Base-by-base conservation (phyloP, 2,113 vertebrate genomes). In the Caranx ignobilis region DNA sequence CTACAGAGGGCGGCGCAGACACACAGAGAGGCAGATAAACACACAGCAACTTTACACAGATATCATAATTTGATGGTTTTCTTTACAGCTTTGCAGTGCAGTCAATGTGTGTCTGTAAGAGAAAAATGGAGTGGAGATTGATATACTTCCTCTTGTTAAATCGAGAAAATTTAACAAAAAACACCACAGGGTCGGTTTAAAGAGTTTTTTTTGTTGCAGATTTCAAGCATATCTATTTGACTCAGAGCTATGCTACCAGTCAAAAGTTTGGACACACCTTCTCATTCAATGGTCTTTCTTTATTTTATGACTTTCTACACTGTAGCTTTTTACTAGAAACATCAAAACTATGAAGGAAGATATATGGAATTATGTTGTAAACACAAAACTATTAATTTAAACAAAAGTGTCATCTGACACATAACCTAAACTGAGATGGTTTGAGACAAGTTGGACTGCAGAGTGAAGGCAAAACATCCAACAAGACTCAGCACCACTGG, bases 51-150 rank as follows among this genome's bases (percentile, higher is more conserved):
- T 48, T 79, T 31, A 35, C 47, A 63, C 8, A 77, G 63, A 86
- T 55, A 75, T 15, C 34, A 34, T 55, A 31, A 54, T 43, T 72
- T 60, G 45, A 80, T 60, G 21, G 16, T 61, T 65, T 75, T 57
- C 18, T 35, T 45, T 21, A 21, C 32, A 2, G 71, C 84, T 79
- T 55, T 57, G 9, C 47, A 34, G 8, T 5, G 32, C 18, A 12
- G 12, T 26, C 16, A 2, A 7, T 50, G 41, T 55, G 67, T 52
- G 64, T 50, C 55, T 76, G 57, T n/a, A 35, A 43, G 12, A 16
- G 45, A 45, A 76, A 66, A 52, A 3, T 19, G 71, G 48, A 71
- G 11, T 7, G 19, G 2, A 50, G 41, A 0, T 37, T 68, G 13
- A 6, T 41, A 31, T 26, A 63, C 13, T 26, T 34, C 26, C 13